Evolutionary conservation across 2,888 invertebrate genomes (phyloP), one percentile per base, ranked within the genome.

Genomic region (Diaperis boleti): DNA sequence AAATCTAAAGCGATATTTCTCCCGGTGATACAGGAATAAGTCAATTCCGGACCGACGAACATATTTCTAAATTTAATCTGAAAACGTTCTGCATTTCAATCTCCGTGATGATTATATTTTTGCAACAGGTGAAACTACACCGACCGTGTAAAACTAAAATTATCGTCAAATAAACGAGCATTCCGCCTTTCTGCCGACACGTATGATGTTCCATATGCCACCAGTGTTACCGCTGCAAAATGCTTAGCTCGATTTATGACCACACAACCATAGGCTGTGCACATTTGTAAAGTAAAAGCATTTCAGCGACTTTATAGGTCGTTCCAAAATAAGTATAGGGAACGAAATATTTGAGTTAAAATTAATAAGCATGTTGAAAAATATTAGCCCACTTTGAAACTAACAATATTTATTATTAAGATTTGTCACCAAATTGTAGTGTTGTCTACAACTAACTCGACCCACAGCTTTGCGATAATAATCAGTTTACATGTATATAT

Each of bases 21-120:
- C 44, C 11, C 18, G 11, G 17, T 20, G 22, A 39, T 31, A 17
- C 44, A 42, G 56, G 42, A 44, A 56, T 59, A 59, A 59, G 59
- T 59, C 59, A 20, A 62, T 62, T 41, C 39, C 39, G 20, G 41
- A 31, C 37, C 52, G 52, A 18, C 49, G 42, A 39, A 41, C 49
- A 44, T 59, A 35, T 63, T 63, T 63, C 52, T 59, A 63, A 63
- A 63, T 63, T 63, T 52, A 63, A 63, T 63, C 50, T 31, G 54
- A 39, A 61, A 60, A 55, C 33, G 41, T 29, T 56, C 59, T 22
- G 35, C 45, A 18, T 59, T 49, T 54, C 63, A 35, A 62, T 62
- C 35, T 59, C 50, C 8, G 5, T 42, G 3, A 17, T 41, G 62
- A 62, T 57, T 39, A 56, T 50, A 57, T 50, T 62, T 59, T 63